Evolutionary conservation across 2,797 vertebrate species (phyloP).

Genomic region (Limosa lapponica): DNA sequence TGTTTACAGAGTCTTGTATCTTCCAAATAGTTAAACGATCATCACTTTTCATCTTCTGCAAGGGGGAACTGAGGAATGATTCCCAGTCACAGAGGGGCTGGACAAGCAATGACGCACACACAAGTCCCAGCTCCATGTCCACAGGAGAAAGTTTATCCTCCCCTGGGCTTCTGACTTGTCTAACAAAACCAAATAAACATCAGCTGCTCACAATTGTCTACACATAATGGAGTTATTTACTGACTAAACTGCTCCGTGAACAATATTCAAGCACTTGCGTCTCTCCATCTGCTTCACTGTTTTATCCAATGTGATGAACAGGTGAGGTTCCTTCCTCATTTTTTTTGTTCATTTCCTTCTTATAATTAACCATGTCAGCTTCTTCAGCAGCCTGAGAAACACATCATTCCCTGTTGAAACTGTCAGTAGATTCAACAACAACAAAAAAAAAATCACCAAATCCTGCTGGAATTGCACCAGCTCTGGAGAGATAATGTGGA

Average conservation of each 20-base stretch:
- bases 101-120: not conserved
- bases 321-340: not conserved
- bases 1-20: not conserved
- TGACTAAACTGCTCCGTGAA: not conserved
- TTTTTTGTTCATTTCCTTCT: constrained; percentile 9
- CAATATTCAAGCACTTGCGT: not conserved
- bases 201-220: not conserved
- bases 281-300: not conserved
- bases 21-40: not conserved
- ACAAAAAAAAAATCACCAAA: not conserved
- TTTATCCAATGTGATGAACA: not conserved
- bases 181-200: not conserved
- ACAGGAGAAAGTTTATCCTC: not conserved
- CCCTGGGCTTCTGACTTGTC: not conserved
- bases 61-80: not conserved
- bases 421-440: not conserved
- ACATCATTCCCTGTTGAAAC: not conserved
- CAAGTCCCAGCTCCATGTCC: not conserved
- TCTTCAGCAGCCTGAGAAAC: not conserved
- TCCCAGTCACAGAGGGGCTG: not conserved
- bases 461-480: not conserved
- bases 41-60: not conserved
- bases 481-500: not conserved
- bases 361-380: not conserved
- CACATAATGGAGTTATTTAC: not conserved